phyloP scores from a whole-genome alignment of 1,140 invertebrate genomes.

The Drosophila rufa region DNA sequence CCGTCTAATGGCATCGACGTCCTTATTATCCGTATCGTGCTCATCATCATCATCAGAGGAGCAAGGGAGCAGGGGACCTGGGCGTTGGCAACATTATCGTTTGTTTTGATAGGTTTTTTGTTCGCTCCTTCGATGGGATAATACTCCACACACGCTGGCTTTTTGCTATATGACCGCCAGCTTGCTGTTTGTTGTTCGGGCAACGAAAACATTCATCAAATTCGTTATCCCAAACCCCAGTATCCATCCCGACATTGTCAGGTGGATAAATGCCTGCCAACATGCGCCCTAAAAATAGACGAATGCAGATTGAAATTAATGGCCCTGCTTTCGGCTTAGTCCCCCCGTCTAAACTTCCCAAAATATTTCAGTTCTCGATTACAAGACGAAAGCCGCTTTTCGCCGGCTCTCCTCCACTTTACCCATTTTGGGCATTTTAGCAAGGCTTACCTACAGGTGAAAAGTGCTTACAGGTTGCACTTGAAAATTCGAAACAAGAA shows the following conservation, averaged over 20 bases:
- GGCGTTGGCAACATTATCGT: constrained; percentile 64
- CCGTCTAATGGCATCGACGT: constrained; percentile 68
- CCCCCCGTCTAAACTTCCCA: not conserved
- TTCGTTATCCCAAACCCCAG: constrained; percentile 50
- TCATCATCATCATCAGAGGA: constrained; percentile 63
- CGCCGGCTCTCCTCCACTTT: not conserved
- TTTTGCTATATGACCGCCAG: constrained; percentile 31
- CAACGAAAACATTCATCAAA: constrained; percentile 78
- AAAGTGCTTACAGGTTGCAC: constrained; percentile 43
- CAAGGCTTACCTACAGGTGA: constrained; percentile 24
- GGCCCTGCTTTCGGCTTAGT: constrained; percentile 3
- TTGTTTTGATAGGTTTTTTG: constrained; percentile 78
- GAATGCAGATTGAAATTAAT: constrained; percentile 76
- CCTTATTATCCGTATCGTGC: constrained; percentile 67
- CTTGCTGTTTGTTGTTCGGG: constrained; percentile 32
- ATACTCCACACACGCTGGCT: constrained; percentile 39
- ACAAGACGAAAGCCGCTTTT: constrained; percentile 61
- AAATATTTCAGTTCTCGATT: constrained; percentile 73
- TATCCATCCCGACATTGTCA: constrained; percentile 47
- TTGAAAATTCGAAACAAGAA: constrained; percentile 21
- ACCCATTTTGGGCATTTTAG: not conserved
- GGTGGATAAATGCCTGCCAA: constrained; percentile 54
- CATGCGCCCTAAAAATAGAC: constrained; percentile 64
- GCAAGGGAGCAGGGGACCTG: no score
- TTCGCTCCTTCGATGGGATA: constrained; percentile 28